Evolutionary conservation across 1,140 invertebrate genomes (phyloP), one percentile per base, ranked within the genome.

Genomic region (Doryteuthis pealeii): DNA sequence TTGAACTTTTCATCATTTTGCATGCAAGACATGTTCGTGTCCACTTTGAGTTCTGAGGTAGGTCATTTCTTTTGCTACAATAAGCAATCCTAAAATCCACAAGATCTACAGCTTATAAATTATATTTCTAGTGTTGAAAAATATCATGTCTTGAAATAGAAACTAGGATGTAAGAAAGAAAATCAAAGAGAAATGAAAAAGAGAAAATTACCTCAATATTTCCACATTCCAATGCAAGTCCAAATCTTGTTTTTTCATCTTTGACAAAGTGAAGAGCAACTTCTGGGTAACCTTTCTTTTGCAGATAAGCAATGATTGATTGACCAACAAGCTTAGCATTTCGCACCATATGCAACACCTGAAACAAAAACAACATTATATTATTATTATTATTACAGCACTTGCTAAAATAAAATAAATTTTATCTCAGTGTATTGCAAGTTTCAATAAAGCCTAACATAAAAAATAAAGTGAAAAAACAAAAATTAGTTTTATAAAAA

Each of bases 221-320:
- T 12, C 97, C 96, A 89, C 98, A 99, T 89, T 99, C 97, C 15
- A 99, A 87, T 0, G 98, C 98, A 70, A 99, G 87, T 2, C 95
- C 94, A 87, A 99, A 97, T 65, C 97, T 91, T 0, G 98, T 99
- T 83, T 98, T 98, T 78, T 99, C 96, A 86, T 99, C 98, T 88
- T 99, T 99, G 0, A 99, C 98, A 90, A 99, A 99, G 87, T 99
- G 97, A 12, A 99, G 89, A 0, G 98, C 98, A n/a, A 99, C 96
- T 89, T 99, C 98, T 0, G 98, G 98, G 88, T 99, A 99, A 0
- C 98, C 97, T 90, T 99, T 99, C 88, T 99, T 97, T 88, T 99
- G 97, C 62, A 99, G 89, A 87, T 99, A 99, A 0, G 97, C 95
- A 83, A 99, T 99, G 79, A 99, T 99, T 30, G 97, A 97, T 89